A percentile compares a stretch with the other conserved stretches of the same genome.
phyloP scores from a whole-genome alignment of 2,797 vertebrate genomes.

The Melopsittacus undulatus region DNA sequence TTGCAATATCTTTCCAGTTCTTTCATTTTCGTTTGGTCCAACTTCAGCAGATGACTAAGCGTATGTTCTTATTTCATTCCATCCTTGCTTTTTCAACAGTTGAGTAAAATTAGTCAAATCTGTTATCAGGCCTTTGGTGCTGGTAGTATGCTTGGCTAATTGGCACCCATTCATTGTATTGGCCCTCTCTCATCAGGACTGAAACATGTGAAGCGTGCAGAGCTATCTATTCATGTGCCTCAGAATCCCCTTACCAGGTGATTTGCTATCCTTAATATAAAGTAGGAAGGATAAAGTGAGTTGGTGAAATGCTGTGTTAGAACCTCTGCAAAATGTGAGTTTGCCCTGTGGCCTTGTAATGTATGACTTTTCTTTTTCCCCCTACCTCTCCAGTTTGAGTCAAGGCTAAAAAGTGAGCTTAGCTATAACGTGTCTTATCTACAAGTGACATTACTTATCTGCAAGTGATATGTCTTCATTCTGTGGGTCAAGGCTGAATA shows the following conservation, averaged over 20 bases:
- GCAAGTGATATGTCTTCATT: not conserved
- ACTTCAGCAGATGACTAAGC: accelerated
- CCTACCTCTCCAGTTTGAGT: not conserved
- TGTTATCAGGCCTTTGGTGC: not conserved
- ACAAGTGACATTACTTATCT: not conserved
- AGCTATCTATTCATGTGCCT: not conserved
- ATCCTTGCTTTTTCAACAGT: not conserved
- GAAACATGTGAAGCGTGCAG: accelerated
- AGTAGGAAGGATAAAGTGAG: not conserved
- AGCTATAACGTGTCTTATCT: not conserved
- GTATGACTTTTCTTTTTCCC: not conserved
- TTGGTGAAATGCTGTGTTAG: not conserved
- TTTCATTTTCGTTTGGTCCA: not conserved
- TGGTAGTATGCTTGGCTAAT: not conserved
- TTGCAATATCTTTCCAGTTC: not conserved
- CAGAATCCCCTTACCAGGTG: not conserved
- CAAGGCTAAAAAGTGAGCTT: not conserved
- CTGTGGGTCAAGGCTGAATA: not conserved
- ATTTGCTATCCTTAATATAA: not conserved
- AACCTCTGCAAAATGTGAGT: not conserved
- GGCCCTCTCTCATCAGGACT: not conserved
- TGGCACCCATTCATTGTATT: not conserved
- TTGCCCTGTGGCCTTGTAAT: not conserved
- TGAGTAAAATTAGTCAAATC: not conserved
- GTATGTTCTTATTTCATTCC: not conserved